Conservation (phyloP, 2,113 vertebrate species). For the Emberiza fucata region DNA sequence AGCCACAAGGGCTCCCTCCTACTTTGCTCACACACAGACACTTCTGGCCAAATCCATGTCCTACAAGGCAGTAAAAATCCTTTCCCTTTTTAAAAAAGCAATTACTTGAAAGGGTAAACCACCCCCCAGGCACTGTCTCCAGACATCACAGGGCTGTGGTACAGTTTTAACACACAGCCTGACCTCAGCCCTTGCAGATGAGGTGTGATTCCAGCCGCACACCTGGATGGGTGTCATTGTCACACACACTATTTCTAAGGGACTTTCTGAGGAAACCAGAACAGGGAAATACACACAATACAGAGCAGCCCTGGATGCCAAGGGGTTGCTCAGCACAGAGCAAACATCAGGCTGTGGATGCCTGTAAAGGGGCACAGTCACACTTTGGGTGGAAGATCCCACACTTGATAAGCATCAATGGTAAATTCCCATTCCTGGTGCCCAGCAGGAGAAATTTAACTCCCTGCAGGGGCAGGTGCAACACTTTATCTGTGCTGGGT, state of each 20-base stretch:
- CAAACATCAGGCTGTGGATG: not conserved
- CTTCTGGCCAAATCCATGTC: not conserved
- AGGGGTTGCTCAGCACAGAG: not conserved
- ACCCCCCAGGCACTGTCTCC: not conserved
- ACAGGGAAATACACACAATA: no score
- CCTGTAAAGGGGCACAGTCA: not conserved
- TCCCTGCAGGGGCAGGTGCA: not conserved
- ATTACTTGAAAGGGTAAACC: not conserved
- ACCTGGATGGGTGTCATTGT: not conserved
- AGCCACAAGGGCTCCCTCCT: not conserved
- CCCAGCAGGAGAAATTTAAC: not conserved
- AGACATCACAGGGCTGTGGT: not conserved
- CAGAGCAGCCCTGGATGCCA: not conserved
- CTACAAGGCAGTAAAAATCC: not conserved
- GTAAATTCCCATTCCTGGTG: not conserved
- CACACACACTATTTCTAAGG: not conserved
- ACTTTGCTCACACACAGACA: not conserved
- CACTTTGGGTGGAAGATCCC: not conserved
- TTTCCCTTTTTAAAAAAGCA: not conserved
- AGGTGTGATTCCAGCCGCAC: not conserved
- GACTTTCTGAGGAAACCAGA: not conserved
- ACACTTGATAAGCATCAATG: not conserved
- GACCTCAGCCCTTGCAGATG: not conserved
- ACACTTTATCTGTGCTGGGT: not conserved
- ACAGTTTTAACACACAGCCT: not conserved